These are phyloP conservation scores for Lophochroa leadbeateri DNA, from an alignment of 2,113 vertebrate species.

Conservation along the genomic window DNA sequence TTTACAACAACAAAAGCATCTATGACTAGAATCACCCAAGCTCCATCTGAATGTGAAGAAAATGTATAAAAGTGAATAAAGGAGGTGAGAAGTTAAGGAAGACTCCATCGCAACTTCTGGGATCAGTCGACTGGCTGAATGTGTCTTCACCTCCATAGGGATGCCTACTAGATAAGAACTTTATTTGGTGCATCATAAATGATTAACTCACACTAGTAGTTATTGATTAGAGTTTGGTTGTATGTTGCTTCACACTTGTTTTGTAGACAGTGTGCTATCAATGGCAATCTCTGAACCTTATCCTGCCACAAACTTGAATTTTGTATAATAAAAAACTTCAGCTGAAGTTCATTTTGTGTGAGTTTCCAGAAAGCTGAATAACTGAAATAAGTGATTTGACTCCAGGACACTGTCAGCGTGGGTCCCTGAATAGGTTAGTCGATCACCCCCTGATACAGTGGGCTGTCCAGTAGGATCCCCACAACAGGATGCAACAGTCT, in stretches of 20 bases:
- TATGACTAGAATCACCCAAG: neutral
- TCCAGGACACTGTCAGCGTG: neutral
- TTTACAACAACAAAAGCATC: neutral
- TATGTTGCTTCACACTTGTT: neutral
- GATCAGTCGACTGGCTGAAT: neutral
- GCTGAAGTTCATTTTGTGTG: neutral
- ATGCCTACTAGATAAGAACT: neutral
- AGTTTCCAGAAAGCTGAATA: neutral
- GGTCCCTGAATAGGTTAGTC: neutral
- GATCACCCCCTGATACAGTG: neutral
- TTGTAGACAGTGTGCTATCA: neutral
- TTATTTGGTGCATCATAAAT: neutral
- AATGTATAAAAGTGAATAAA: neutral
- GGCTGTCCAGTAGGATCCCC: neutral
- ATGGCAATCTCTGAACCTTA: neutral
- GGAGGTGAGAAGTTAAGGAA: neutral
- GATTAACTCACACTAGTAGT: neutral
- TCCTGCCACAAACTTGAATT: neutral
- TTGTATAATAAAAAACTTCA: neutral
- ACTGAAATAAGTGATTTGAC: neutral
- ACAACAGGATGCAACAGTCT: neutral
- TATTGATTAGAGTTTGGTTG: neutral
- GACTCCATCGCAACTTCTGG: neutral
- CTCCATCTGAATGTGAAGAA: neutral
- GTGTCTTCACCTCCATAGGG: neutral